phyloP scores from a whole-genome alignment of 2,888 invertebrate genomes.

The Monoplex corrugatus region DNA sequence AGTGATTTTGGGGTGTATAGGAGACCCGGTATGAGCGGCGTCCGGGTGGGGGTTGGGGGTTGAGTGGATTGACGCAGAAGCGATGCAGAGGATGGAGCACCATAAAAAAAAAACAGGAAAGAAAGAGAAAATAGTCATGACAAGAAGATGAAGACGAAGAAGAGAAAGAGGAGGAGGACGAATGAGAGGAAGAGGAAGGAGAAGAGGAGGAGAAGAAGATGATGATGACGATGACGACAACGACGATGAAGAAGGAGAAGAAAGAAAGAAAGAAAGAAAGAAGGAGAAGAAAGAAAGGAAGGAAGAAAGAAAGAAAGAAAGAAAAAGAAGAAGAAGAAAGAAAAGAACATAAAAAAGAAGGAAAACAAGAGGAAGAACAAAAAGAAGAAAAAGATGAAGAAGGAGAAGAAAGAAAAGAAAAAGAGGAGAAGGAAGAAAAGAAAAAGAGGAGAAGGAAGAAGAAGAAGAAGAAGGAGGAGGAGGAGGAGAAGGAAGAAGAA shows the following conservation, averaged over 20 bases:
- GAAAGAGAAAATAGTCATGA: neutral
- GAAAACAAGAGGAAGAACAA: neutral
- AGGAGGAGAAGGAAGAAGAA: neutral
- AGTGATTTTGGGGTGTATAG: no score
- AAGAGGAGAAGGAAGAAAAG: neutral
- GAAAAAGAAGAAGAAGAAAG: neutral
- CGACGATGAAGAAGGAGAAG: neutral
- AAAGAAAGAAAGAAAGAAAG: neutral
- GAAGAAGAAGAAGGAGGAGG: neutral
- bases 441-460: neutral
- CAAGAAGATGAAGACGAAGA: neutral
- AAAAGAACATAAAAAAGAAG: neutral
- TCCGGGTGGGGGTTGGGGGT: no score
- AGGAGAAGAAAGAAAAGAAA: neutral
- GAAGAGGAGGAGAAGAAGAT: neutral
- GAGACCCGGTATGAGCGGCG: no score
- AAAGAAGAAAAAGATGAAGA: neutral
- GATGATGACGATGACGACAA: neutral
- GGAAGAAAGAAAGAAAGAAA: neutral
- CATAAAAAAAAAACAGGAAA: neutral
- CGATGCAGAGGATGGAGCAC: no score
- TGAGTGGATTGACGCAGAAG: no score
- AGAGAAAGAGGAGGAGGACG: neutral
- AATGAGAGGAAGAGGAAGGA: neutral
- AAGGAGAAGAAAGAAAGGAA: neutral